These are phyloP conservation scores for Phoenicopterus ruber DNA, from an alignment of 2,113 vertebrate species.

Conservation along the genomic window DNA sequence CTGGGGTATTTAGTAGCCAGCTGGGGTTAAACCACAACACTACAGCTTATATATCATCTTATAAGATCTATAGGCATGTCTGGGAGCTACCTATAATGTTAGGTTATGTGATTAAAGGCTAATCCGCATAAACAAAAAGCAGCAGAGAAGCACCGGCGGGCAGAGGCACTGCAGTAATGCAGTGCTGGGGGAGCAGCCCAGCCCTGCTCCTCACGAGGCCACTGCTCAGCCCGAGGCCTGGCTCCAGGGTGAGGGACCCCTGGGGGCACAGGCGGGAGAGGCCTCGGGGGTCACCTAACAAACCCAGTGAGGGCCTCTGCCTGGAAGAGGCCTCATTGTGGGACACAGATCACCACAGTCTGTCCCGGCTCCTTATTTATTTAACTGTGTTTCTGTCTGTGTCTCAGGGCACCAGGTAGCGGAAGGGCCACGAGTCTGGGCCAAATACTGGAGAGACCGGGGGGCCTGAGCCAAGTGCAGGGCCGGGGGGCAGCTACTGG, in stretches of 20 bases:
- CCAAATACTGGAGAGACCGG: background rate
- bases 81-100: background rate
- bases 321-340: background rate
- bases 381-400: rapidly evolving
- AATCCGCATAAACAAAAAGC: background rate
- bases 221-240: background rate
- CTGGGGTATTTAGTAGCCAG: too few species aligned
- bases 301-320: background rate
- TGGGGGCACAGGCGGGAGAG: too few species aligned
- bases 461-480: background rate
- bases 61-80: background rate
- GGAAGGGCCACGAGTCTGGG: background rate
- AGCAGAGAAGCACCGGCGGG: rapidly evolving
- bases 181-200: background rate
- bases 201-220: rapidly evolving
- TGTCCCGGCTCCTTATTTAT: background rate
- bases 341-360: background rate
- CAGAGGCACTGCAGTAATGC: background rate
- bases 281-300: background rate
- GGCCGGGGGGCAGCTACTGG: background rate
- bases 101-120: background rate
- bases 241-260: background rate
- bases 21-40: too few species aligned
- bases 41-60: background rate
- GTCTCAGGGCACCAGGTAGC: too few species aligned